These are phyloP conservation scores for Drosophila antonietae DNA, from an alignment of 2,888 invertebrate genomes.

Conservation along the genomic window DNA sequence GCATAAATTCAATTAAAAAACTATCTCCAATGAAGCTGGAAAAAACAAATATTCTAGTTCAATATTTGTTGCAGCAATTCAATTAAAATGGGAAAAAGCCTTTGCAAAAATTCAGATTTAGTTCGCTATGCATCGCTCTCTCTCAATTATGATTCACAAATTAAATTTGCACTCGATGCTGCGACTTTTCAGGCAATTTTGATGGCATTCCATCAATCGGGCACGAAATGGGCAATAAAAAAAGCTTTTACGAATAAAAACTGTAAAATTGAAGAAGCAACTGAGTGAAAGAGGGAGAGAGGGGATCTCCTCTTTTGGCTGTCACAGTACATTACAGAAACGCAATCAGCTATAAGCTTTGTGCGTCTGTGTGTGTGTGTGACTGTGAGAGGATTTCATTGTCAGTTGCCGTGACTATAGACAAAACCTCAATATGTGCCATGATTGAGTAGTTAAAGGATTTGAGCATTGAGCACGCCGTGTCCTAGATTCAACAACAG, in stretches of 20 bases:
- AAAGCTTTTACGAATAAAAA: conserved; percentile 59
- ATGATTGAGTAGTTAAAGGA: conserved; percentile 45
- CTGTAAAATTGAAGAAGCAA: conserved; percentile 14
- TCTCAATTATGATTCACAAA: conserved; percentile 69
- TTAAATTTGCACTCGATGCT: conserved; percentile 63
- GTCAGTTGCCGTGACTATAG: conserved; percentile 29
- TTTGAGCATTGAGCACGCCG: conserved; percentile 32
- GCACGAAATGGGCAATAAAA: conserved; percentile 57
- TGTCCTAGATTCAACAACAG: conserved; percentile 60
- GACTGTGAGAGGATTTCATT: conserved; percentile 29
- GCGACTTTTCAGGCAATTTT: conserved; percentile 47
- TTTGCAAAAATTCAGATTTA: conserved; percentile 17
- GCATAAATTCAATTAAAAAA: conserved; percentile 38
- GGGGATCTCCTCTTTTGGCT: neutral
- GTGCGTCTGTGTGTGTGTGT: conserved; percentile 5
- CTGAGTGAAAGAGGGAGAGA: neutral
- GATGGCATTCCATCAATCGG: conserved; percentile 55
- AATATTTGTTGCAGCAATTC: conserved; percentile 30
- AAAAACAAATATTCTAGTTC: conserved; percentile 4
- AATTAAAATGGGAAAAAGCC: conserved; percentile 36
- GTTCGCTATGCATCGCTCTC: conserved; percentile 34
- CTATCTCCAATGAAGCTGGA: conserved; percentile 2
- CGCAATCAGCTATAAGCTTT: conserved; percentile 33
- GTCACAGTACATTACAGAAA: conserved; percentile 14
- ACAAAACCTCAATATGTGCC: conserved; percentile 31